Conservation (phyloP, 2,797 vertebrate genomes). For the Characodon lateralis region DNA sequence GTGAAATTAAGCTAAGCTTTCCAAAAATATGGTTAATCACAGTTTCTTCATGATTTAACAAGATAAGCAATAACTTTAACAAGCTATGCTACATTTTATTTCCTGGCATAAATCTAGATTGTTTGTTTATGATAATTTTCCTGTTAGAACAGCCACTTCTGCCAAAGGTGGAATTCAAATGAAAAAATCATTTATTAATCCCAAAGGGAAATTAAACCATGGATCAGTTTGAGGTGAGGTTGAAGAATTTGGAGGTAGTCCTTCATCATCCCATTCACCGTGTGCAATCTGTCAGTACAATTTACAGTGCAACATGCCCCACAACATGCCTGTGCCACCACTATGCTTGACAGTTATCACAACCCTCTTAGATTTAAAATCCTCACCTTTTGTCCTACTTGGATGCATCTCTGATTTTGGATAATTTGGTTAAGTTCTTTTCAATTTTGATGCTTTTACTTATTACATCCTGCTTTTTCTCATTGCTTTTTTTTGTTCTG, state of each 20-base stretch:
- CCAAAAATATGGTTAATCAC: background rate
- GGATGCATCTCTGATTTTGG: background rate
- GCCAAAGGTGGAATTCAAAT: background rate
- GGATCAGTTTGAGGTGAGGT: background rate
- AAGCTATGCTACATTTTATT: background rate
- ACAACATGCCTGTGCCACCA: no score
- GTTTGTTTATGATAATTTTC: no score
- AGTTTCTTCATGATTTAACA: background rate
- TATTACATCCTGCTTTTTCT: background rate
- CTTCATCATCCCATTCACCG: background rate
- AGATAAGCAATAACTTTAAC: background rate
- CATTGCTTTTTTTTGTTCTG: constrained; percentile 8
- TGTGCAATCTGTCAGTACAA: no score
- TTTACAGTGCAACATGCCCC: no score
- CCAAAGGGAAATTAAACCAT: background rate
- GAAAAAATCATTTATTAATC: no score
- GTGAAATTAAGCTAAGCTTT: background rate
- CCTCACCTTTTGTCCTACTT: background rate
- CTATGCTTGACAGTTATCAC: background rate
- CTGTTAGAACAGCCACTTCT: no score
- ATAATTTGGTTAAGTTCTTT: background rate
- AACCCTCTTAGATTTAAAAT: background rate
- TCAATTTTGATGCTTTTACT: constrained; percentile 6
- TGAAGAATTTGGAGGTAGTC: background rate
- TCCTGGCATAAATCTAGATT: no score